Evolutionary conservation across 1,140 invertebrate genomes (phyloP), one percentile per base, ranked within the genome.

Genomic region (Diabrotica virgifera): DNA sequence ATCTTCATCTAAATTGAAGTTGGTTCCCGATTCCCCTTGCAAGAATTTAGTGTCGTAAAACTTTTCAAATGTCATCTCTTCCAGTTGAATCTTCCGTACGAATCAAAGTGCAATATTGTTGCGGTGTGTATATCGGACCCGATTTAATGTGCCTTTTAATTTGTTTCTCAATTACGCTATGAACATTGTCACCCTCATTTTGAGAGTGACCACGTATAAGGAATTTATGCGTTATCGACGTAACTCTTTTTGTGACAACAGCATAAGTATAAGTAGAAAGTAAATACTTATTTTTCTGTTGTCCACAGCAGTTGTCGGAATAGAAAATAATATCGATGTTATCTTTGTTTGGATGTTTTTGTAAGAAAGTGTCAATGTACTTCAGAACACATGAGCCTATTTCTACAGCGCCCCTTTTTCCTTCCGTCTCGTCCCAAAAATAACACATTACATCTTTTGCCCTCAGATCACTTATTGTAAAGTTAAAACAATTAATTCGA

Each of bases 221-320:
- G 5, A 46, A 46, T 11, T 46, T 46, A n/a, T n/a, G n/a, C n/a
- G 52, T 54, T 54, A 35, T 54, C 5, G 52, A 54, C 11, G n/a
- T 35, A 54, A 14, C 52, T 54, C 8, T 54, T 14, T 12, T 12
- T 12, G 11, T 54, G 0, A 8, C 7, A 7, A 53, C n/a, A n/a
- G n/a, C n/a, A n/a, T 46, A 13, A 64, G 79, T n/a, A 57, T 57
- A 57, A n/a, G 36, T 11, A 57, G 0, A 57, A 6, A 35, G 24
- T 35, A 59, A 69, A 66, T 68, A 79, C 59, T 78, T 79, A 62
- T 80, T 79, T 70, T 78, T 79, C 56, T 80, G 74, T 59, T 80
- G 78, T 4, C 73, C 77, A 51, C 70, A 72, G 56, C 75, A 80
- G 59, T 80, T 79, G 46, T 80, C 78, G 6, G 51, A 72, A 65